Conservation (phyloP, 2,797 vertebrate genomes). For the Anas acuta region DNA sequence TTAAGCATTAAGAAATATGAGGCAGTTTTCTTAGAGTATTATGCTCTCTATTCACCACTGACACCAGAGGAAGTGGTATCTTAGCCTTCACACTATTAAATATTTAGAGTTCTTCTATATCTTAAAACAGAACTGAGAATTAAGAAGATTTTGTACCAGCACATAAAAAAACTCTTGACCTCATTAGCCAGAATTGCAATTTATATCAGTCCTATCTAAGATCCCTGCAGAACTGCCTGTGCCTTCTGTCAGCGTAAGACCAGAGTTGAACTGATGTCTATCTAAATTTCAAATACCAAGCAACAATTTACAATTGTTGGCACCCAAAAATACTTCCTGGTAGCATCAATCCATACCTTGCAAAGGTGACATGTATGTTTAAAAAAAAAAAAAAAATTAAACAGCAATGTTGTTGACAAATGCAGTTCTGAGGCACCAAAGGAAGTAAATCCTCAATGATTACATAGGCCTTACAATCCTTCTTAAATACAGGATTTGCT, state of each 20-base stretch:
- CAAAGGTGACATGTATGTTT: neutral
- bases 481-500: slow-evolving; percentile 54
- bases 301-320: neutral
- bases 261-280: neutral
- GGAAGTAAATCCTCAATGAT: slow-evolving; percentile 47
- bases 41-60: neutral
- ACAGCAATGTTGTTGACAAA: neutral
- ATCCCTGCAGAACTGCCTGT: neutral
- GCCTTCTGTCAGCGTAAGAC: neutral
- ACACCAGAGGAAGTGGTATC: neutral
- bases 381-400: slow-evolving; percentile 16
- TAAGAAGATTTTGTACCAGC: neutral
- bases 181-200: neutral
- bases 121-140: neutral
- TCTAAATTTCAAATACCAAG: neutral
- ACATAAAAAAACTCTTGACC: neutral
- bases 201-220: neutral
- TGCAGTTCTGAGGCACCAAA: neutral
- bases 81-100: neutral
- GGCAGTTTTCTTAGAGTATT: neutral
- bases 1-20: slow-evolving; percentile 2
- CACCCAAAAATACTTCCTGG: neutral
- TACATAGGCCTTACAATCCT: slow-evolving; percentile 45
- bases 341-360: neutral
- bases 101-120: neutral